Conservation (phyloP, 2,888 invertebrate genomes). For the Pecten maximus region DNA sequence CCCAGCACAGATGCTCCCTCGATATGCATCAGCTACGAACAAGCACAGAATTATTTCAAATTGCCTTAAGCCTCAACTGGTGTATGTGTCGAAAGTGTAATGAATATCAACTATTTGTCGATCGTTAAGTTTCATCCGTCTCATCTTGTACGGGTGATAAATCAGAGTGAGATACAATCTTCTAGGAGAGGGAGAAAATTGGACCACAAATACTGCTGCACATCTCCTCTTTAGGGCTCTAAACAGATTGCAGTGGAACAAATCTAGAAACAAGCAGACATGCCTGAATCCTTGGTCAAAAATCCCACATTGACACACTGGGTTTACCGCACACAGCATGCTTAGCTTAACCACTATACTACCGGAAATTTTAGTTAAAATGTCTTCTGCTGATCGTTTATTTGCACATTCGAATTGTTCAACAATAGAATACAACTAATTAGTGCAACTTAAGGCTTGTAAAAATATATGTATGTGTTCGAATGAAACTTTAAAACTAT, state of each 20-base stretch:
- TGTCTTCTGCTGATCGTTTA: neutral
- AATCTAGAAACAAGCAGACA: constrained; percentile 22
- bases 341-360: neutral
- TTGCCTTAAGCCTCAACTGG: constrained; percentile 37
- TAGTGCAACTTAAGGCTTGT: neutral
- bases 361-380: neutral
- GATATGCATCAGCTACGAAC: constrained; percentile 7
- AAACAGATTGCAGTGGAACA: neutral
- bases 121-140: constrained; percentile 38
- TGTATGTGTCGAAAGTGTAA: constrained; percentile 47
- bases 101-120: constrained; percentile 50
- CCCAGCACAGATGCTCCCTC: neutral
- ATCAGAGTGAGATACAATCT: constrained; percentile 48
- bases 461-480: neutral
- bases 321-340: neutral
- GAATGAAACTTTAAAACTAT: no score
- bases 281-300: neutral
- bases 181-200: neutral
- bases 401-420: neutral
- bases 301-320: neutral
- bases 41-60: constrained; percentile 28
- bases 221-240: neutral
- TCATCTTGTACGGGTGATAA: constrained; percentile 43
- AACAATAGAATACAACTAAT: neutral
- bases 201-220: neutral